Evolutionary conservation across 2,113 vertebrate species (phyloP), one percentile per base, ranked within the genome.

Genomic region (Peromyscus maniculatus): DNA sequence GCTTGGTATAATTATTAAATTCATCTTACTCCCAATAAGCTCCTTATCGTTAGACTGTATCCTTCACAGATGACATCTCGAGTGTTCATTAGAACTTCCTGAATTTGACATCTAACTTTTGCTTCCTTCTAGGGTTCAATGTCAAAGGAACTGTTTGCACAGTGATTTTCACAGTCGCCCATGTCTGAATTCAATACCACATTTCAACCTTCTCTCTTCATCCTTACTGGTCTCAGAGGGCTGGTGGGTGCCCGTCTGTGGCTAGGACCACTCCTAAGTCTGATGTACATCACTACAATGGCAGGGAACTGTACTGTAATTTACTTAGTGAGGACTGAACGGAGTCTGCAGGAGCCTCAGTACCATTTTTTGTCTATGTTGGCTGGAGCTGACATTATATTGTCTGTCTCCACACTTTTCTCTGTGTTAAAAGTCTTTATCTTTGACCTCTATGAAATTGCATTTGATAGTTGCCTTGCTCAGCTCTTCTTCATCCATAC

Each of bases 331-430:
- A 92, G 31, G 31, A 89, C 46, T 6, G 93, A 94, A 21, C 22
- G 33, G 7, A 97, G 91, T 46, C 83, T 97, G 6, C 92, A 96
- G 77, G 92, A 96, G 78, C 97, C 97, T 28, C 97, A 97, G 92
- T 98, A 97, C 59, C 28, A 97, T 26, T 97, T 98, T 91, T 91
- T 98, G 33, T 89, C 77, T 46, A 95, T 97, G 93, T 36, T 98
- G n/a, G 90, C 97, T 9, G 80, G 75, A 33, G 95, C 87, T 39
- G 97, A 98, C 52, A 94, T 97, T 83, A 52, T 79, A 52, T 31
- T 97, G 36, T 96, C 94, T 91, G 62, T 96, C 11, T 95, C 97
- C 43, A 96, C 91, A 19, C 91, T 96, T 26, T 74, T 89, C 4
- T 98, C 96, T 26, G 71, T 97, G 26, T 92, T 98, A 26, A 92